These are phyloP conservation scores for Acanthaster planci DNA, from an alignment of 35 echinoderm and acorn worm species.

Conservation along the genomic window DNA sequence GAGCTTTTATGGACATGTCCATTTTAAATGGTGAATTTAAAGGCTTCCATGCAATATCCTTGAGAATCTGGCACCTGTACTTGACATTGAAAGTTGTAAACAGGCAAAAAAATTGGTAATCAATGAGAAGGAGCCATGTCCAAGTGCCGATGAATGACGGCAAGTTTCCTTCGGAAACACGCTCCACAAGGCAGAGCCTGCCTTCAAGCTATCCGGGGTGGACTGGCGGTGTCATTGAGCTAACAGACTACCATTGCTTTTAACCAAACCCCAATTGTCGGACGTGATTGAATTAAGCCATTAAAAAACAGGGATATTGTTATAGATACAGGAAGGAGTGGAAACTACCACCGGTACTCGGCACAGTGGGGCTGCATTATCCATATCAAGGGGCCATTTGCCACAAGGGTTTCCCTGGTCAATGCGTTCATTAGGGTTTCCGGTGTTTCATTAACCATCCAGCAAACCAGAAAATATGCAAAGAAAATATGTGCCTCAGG, in stretches of 20 bases:
- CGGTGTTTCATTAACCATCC: too few species aligned
- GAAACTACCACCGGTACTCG: neutral
- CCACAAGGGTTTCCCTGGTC: neutral
- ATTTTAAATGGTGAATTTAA: too few species aligned
- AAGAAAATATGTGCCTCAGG: neutral
- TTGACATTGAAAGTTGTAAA: constrained; percentile 17
- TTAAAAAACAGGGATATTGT: constrained; percentile 4
- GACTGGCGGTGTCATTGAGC: neutral
- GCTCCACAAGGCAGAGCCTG: neutral
- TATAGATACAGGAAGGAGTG: constrained; percentile 7
- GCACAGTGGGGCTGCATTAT: neutral
- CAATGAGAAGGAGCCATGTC: neutral
- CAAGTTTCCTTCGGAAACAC: neutral
- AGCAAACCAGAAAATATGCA: constrained; percentile 10
- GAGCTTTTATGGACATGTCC: too few species aligned
- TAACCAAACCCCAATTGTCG: constrained; percentile 3
- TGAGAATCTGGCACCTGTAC: constrained; percentile 2
- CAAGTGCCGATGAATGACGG: neutral
- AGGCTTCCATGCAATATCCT: neutral
- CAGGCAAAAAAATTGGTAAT: neutral
- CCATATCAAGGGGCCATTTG: neutral
- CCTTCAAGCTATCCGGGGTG: neutral
- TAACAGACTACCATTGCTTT: constrained; percentile 15
- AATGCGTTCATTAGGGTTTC: too few species aligned
- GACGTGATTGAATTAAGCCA: constrained; percentile 15